A percentile compares a stretch with the other conserved stretches of the same genome.
Evolutionary conservation across 2,113 vertebrate genomes (phyloP).

Genomic region (Aptenodytes patagonicus): DNA sequence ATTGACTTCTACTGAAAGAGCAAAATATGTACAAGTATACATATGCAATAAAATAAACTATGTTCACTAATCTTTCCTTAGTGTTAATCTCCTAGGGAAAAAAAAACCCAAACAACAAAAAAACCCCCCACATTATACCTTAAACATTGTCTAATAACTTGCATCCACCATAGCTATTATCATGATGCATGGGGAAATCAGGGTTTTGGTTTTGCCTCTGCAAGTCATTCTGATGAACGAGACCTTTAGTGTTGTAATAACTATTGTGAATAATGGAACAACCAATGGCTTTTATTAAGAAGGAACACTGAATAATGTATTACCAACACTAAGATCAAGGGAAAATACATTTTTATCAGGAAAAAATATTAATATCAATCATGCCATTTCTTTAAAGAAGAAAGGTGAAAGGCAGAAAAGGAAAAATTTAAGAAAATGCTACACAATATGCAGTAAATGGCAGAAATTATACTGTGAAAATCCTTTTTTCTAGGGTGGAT

Average conservation of each 20-base stretch:
- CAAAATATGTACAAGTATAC: neutral
- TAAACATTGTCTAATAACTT: neutral
- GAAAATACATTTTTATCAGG: conserved; percentile 40
- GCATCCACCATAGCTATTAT: neutral
- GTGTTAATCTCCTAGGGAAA: neutral
- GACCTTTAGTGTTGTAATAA: conserved; percentile 53
- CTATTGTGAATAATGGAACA: conserved; percentile 44
- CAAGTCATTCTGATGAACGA: conserved; percentile 40
- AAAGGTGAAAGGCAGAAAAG: neutral
- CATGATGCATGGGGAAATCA: neutral
- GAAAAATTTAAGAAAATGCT: neutral
- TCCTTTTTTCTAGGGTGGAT: neutral
- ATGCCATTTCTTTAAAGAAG: neutral
- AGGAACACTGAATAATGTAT: conserved; percentile 64
- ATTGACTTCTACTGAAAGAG: neutral
- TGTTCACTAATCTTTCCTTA: neutral
- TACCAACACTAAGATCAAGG: conserved; percentile 37
- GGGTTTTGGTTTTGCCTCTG: conserved; percentile 18
- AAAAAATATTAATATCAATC: conserved; percentile 47
- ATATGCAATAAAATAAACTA: neutral
- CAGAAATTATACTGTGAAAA: conserved; percentile 17
- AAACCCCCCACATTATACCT: neutral
- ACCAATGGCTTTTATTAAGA: conserved; percentile 59
- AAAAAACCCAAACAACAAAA: neutral
- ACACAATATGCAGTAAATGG: neutral